These are phyloP conservation scores for Athalia circularis DNA, from an alignment of 2,888 invertebrate species.

Conservation along the genomic window DNA sequence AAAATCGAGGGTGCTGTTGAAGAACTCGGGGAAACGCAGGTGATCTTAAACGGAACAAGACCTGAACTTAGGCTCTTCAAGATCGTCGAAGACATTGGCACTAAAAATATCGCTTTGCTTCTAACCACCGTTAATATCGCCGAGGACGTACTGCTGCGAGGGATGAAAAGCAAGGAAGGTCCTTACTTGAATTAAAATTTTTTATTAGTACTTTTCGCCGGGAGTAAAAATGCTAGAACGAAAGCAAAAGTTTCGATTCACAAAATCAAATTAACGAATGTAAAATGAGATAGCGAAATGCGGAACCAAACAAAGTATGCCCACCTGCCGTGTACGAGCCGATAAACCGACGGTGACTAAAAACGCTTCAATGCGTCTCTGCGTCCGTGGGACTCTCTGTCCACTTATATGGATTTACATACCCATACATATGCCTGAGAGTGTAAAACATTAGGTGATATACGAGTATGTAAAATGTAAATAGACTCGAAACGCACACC, in stretches of 20 bases:
- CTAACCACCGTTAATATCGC: constrained; percentile 30
- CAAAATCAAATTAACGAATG: constrained; percentile 6
- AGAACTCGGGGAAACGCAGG: not conserved
- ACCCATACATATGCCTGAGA: not conserved
- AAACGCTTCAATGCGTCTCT: constrained; percentile 23
- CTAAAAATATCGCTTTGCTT: constrained; percentile 7
- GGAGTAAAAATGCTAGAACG: not conserved
- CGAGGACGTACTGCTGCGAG: constrained; percentile 8
- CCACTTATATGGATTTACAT: not conserved
- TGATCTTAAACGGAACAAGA: constrained; percentile 1
- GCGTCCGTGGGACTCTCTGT: not conserved
- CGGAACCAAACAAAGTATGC: constrained; percentile 14
- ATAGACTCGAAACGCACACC: constrained; percentile 7
- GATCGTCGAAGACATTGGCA: constrained; percentile 34
- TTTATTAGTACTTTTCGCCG: not conserved
- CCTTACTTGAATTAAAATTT: not conserved
- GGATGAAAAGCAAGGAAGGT: constrained; percentile 35
- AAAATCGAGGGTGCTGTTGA: not conserved
- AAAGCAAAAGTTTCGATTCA: not conserved
- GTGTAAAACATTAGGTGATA: too few relatives aligned
- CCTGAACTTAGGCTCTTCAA: constrained; percentile 25
- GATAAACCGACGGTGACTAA: constrained; percentile 22
- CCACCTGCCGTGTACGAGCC: constrained; percentile 13
- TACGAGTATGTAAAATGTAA: not conserved
- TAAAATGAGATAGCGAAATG: constrained; percentile 12